A percentile compares a stretch with the other conserved stretches of the same genome.
These are phyloP conservation scores for Macrotus californicus DNA, from an alignment of 2,113 vertebrate species.

Conservation along the genomic window DNA sequence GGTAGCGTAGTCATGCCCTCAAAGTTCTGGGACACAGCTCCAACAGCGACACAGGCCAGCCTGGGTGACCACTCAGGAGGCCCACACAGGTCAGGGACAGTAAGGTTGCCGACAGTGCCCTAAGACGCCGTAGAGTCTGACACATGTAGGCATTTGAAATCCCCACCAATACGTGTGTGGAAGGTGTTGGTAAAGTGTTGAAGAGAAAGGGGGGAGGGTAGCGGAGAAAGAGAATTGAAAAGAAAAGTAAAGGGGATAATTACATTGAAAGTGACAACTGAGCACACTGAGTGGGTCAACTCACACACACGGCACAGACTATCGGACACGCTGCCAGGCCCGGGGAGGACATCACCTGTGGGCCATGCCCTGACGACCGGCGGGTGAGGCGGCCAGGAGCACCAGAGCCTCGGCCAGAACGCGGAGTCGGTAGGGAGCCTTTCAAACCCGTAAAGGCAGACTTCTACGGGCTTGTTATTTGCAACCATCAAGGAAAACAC, in stretches of 20 bases:
- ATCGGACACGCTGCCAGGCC: neutral
- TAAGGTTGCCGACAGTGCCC: neutral
- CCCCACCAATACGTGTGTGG: too few species aligned
- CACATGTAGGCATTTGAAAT: neutral
- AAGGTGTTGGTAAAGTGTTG: neutral
- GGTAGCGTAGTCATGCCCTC: rapidly evolving
- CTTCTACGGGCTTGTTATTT: neutral
- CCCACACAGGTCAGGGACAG: neutral
- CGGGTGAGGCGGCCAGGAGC: neutral
- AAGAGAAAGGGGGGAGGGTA: neutral
- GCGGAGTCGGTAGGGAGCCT: neutral
- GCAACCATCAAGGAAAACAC: neutral
- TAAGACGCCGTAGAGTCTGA: neutral
- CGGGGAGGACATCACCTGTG: neutral
- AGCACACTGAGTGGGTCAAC: neutral
- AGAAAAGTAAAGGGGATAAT: neutral
- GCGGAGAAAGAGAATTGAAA: neutral
- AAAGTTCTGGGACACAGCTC: neutral
- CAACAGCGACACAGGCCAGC: neutral
- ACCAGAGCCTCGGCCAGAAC: neutral
- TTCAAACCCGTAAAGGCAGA: neutral
- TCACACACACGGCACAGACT: neutral
- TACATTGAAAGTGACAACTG: neutral
- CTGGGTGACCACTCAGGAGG: neutral
- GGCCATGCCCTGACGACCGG: neutral